Evolutionary conservation across 1,140 invertebrate species (phyloP).

Genomic region (Akabosia matsudoensis): DNA sequence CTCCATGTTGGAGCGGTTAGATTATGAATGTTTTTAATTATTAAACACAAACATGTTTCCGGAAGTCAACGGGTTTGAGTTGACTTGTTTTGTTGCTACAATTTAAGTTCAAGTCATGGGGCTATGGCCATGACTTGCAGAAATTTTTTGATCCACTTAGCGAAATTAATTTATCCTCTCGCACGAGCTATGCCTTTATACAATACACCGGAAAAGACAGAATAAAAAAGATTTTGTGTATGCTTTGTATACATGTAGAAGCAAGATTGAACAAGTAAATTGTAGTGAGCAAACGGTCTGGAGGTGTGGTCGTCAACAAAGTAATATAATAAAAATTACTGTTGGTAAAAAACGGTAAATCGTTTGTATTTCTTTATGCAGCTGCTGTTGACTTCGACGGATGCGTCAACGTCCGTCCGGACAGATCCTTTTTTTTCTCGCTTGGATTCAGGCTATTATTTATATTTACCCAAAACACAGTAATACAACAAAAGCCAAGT

Average conservation of each 20-base stretch:
- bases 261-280: background rate
- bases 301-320: background rate
- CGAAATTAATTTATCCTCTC: constrained; percentile 1
- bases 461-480: background rate
- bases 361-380: background rate
- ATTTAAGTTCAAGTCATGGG: background rate
- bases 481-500: background rate
- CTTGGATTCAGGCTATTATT: background rate
- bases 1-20: too few species aligned
- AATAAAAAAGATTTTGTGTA: too few species aligned
- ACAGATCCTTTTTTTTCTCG: too few species aligned
- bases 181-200: too few species aligned
- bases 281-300: background rate
- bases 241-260: too few species aligned
- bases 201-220: too few species aligned
- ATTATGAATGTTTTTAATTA: too few species aligned
- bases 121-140: constrained; percentile 5
- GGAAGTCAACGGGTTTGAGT: too few species aligned
- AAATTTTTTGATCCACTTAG: constrained; percentile 9
- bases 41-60: too few species aligned
- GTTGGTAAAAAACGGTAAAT: background rate
- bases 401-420: too few species aligned
- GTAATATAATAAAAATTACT: background rate
- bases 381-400: background rate
- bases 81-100: too few species aligned